A percentile compares a stretch with the other conserved stretches of the same genome.
Evolutionary conservation across 2,888 invertebrate species (phyloP).

Genomic region (Athrips mouffetella): DNA sequence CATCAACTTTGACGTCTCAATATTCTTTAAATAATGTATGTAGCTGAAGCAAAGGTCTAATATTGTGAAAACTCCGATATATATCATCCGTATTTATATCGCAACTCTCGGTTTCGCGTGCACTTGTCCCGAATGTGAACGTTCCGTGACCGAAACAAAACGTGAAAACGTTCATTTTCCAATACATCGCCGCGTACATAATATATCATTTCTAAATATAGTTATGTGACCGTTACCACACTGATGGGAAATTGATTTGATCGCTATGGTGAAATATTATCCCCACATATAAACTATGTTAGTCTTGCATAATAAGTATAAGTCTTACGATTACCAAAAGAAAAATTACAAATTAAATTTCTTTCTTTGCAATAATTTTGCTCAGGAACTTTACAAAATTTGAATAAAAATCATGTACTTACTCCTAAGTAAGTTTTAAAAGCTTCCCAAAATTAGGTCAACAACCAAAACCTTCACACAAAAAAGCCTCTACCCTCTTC

Average conservation of each 20-base stretch:
- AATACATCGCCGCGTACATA: slow-evolving; percentile 36
- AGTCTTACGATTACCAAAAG: no score
- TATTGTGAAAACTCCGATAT: slow-evolving; percentile 50
- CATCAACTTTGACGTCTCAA: no score
- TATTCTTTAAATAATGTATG: no score
- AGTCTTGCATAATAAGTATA: no score
- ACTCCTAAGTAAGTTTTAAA: no score
- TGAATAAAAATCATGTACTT: no score
- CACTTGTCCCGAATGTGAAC: slow-evolving; percentile 73
- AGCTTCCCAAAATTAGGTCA: background rate
- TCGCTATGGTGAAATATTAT: background rate
- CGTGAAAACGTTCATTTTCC: slow-evolving; percentile 65
- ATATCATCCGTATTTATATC: slow-evolving; percentile 51
- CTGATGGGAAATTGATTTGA: background rate
- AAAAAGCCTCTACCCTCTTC: background rate
- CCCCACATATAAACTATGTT: no score
- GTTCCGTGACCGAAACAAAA: slow-evolving; percentile 66
- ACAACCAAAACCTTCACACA: background rate
- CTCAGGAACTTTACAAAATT: no score
- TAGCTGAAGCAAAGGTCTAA: background rate
- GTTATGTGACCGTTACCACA: slow-evolving; percentile 15
- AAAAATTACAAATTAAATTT: no score
- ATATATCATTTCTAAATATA: slow-evolving; percentile 35
- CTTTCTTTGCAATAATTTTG: no score
- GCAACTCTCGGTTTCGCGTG: slow-evolving; percentile 75